Evolutionary conservation across 2,888 invertebrate species (phyloP), one percentile per base, ranked within the genome.

Genomic region (Chrysopilus asiliformis): DNA sequence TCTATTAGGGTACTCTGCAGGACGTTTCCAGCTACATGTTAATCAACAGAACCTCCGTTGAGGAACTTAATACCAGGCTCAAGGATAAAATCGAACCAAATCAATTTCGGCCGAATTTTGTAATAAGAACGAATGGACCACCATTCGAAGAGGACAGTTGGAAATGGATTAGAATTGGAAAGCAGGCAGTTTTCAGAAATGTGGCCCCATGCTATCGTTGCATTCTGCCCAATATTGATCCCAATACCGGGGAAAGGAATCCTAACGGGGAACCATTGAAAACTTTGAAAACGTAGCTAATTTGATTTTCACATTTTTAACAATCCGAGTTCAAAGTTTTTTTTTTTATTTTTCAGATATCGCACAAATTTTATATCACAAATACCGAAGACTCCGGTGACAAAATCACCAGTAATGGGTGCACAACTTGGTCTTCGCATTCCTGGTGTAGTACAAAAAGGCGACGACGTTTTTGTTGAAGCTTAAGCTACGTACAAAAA

Each of bases 91-190:
- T 79, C 1, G 53, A 61, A 12, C 52, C 68, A 2, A 58, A 65
- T 8, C 67, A 72, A 43, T 83, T 83, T 55, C 67, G 83, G 29
- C 74, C 76, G 1, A 82, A 79, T 56, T 79, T 84, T 47, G 64
- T 79, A 5, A 57, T 83, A 3, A 65, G 68, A 38, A 58, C 63
- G 34, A 65, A 69, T 2, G 48, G 59, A 30, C 57, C 77, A 0
- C 28, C 38, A 3, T 76, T 69, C 48, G 76, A 70, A 3, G 80
- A 83, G 56, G 82, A 83, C 48, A 56, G 64, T 5, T 83, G 81
- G 79, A 69, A 72, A 36, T 82, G 74, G 65, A 55, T 82, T 4
- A 75, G 72, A 54, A 76, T 83, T 36, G 79, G 79, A 7, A 36
- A 50, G 1, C 40, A 51, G 1, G 45, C 50, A 1, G 33, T 52